A percentile compares a stretch with the other conserved stretches of the same genome.
Evolutionary conservation across 2,888 invertebrate genomes (phyloP).

Genomic region (Meta bourneti): DNA sequence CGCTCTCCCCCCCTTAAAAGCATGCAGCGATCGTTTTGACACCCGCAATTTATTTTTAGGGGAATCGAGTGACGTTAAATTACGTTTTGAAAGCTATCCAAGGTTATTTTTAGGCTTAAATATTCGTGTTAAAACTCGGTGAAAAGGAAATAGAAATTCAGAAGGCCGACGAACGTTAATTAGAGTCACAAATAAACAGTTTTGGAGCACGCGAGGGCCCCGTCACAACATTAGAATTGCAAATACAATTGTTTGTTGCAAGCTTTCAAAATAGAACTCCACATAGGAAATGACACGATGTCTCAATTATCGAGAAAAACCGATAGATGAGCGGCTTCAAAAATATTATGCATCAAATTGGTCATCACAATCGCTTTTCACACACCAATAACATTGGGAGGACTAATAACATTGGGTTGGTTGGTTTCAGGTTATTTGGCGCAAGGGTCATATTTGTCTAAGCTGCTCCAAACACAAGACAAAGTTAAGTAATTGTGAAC

Average conservation of each 20-base stretch:
- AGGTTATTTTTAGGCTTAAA: conserved; percentile 68
- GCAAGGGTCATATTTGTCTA: too few species aligned
- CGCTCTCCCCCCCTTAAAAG: conserved; percentile 8
- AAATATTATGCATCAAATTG: too few species aligned
- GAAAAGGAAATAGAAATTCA: conserved; percentile 13
- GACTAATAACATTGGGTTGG: too few species aligned
- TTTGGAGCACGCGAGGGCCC: not conserved
- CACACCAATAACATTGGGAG: too few species aligned
- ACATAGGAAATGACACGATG: too few species aligned
- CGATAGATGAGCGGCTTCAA: too few species aligned
- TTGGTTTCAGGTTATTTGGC: too few species aligned
- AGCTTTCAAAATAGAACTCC: too few species aligned
- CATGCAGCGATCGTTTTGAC: conserved; percentile 50
- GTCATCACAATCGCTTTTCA: too few species aligned
- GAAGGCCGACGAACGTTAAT: conserved; percentile 9
- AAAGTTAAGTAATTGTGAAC: too few species aligned
- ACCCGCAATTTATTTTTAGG: conserved; percentile 74
- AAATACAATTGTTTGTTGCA: conserved; percentile 4
- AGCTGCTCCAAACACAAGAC: too few species aligned
- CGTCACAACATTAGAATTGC: not conserved
- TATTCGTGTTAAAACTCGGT: conserved; percentile 26
- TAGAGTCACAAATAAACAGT: conserved; percentile 19
- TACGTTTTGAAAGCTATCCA: conserved; percentile 52
- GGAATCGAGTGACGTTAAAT: conserved; percentile 42
- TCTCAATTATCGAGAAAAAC: too few species aligned